These are phyloP conservation scores for Melanotaenia duboulayi DNA, from an alignment of 2,113 vertebrate species.

Conservation along the genomic window DNA sequence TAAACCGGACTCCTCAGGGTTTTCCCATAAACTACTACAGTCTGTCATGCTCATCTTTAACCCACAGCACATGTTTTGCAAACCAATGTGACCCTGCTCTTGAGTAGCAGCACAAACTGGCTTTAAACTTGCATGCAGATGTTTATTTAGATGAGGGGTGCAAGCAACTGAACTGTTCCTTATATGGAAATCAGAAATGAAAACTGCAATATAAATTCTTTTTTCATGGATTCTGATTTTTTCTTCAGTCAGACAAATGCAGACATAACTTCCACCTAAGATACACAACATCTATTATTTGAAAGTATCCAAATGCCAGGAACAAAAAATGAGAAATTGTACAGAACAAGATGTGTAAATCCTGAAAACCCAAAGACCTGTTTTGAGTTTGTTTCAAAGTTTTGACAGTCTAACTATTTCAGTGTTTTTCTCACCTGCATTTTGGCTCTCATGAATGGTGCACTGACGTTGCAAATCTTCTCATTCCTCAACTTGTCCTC, in stretches of 20 bases:
- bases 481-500: constrained; percentile 81
- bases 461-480: constrained; percentile 91
- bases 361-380: too few species aligned
- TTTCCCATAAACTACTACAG: constrained; percentile 28
- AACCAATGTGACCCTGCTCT: neutral
- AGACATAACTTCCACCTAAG: constrained; percentile 5
- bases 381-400: too few species aligned
- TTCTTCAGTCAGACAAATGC: constrained; percentile 1
- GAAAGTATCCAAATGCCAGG: neutral
- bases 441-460: constrained; percentile 93
- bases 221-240: neutral
- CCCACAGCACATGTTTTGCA: constrained; percentile 14
- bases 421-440: constrained; percentile 84
- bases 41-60: constrained; percentile 30
- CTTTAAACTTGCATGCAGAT: neutral
- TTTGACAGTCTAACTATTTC: too few species aligned
- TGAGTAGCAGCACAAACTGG: neutral
- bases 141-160: neutral
- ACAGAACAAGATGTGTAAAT: neutral
- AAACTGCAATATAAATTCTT: too few species aligned
- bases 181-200: neutral
- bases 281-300: neutral
- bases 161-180: neutral
- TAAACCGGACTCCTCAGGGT: constrained; percentile 26
- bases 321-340: neutral